Base-by-base conservation (phyloP, 2,113 vertebrate species). In the Anarrhichthys ocellatus region DNA sequence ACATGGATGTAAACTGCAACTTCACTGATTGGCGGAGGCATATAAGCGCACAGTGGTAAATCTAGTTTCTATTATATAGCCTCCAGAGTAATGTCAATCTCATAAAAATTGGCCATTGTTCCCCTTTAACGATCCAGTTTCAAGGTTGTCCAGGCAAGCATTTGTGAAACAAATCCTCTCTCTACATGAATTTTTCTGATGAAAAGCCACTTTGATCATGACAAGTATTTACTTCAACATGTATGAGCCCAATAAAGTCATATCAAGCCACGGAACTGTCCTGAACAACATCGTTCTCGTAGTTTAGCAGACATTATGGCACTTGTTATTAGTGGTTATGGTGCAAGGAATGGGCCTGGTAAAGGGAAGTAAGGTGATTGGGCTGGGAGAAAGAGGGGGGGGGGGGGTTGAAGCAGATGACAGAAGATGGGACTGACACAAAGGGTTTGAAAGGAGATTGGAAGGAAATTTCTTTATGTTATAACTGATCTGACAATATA, bases 151-250 rank as follows among this genome's bases (percentile, higher is more conserved):
- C n/a, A 27, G 2, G 0, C 1, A 56, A 20, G 63, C 3, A 1
- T 17, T 44, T 20, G 17, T 32, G 46, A 76, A 79, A 50, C 17
- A 73, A 73, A 75, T 71, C 68, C 11, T 24, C 2, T 64, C 15
- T 52, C 48, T 27, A 40, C 50, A 73, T 66, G 5, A 77, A 52
- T 80, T 50, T n/a, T 22, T 38, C 1, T 9, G 62, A 73, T 36
- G 34, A 63, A 71, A 74, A 64, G 61, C 69, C 69, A 68, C 65
- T 78, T 78, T 69, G 76, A 38, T 58, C 64, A 42, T 68, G 58
- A 61, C 46, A 73, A 81, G 82, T 90, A 88, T 91, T 91, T 90
- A 83, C 82, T 75, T 67, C 70, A 80, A 36, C 68, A 78, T 87
- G 91, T 85, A 90, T 6, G 63, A 87, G 71, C 54, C 72, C 42